Evolutionary conservation across 2,797 vertebrate genomes (phyloP), one percentile per base, ranked within the genome.

Genomic region (Danio tinwini): DNA sequence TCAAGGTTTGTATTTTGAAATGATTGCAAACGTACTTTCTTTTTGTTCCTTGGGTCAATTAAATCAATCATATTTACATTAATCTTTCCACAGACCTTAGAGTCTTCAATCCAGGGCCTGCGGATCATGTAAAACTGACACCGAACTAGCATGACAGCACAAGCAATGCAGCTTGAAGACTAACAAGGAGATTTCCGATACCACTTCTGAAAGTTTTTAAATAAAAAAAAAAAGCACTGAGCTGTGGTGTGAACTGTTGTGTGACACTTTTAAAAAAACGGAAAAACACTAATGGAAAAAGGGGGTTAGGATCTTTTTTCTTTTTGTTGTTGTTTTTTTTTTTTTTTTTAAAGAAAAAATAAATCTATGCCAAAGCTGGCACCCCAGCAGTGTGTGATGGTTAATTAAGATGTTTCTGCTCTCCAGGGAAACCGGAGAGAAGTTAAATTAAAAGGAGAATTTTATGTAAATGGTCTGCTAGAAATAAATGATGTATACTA

Each of bases 51-150:
- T 11, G 5, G 37, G 67, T 74, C 47, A 19, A 1, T n/a, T 8
- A 29, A 61, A 14, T 6, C 10, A n/a, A 45, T 39, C 50, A 13
- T 39, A 19, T 16, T 61, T 17, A 53, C 6, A 39, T 82, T 79
- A 89, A 82, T 88, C 4, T 85, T 75, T 88, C 81, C 73, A 64
- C 89, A 99, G 98, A 97, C 96, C 91, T 94, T 99, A 92, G 98
- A 99, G 94, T 97, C 97, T 74, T 98, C 95, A 64, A 96, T 99
- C 91, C 97, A 98, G 93, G 97, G 97, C 85, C 95, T 99, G 86
- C 94, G 95, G 88, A 99, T 99, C 93, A 99, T 99, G 97, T 99
- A 94, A 96, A 93, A 87, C 90, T 88, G 76, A 74, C 86, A 58
- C 0, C 59, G 67, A 88, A 88, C 92, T 92, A 91, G 93, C 92